Evolutionary conservation across 2,797 vertebrate genomes (phyloP), one percentile per base, ranked within the genome.

Genomic region (Spea hammondii): DNA sequence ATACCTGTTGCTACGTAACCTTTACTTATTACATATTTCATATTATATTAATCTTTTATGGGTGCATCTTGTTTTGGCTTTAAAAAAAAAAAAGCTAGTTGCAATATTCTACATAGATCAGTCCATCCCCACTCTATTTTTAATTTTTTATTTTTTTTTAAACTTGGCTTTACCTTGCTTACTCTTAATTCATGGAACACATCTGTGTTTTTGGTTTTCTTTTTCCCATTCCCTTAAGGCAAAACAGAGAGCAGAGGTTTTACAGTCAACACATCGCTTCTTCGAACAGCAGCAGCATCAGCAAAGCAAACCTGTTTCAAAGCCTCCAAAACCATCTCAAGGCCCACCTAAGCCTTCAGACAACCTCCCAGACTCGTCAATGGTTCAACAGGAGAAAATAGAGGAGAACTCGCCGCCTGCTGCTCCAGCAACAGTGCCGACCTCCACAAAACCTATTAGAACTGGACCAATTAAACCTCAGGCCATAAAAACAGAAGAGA

Each of bases 381-480:
- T 85, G 50, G 55, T 59, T 45, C 90, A 90, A 82, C 91, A 86
- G 83, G 92, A 92, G 78, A 97, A 98, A 85, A 74, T 88, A 0
- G 95, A 98, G 89, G 97, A 98, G 17, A 91, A 95, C 45, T 84
- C 91, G 4, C 4, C 74, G 53, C 76, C 86, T 0, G 85, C 89
- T 8, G 45, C 71, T 86, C 91, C 50, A 17, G 88, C 8, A 83
- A 8, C 75, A 46, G 70, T 77, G n/a, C 89, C 91, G 68, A 78
- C 91, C 6, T 74, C 89, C 46, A 79, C 90, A 3, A 99, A 99
- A 88, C 97, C 98, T 84, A 94, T 99, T 85, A 92, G 98, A 89
- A 99, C 98, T 86, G 97, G 98, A 90, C 98, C 97, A 88, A 99
- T 99, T 85, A 99, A 99, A 88, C 97, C 98, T 80, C 98, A 99